These are phyloP conservation scores for Cyanoderma ruficeps DNA, from an alignment of 2,113 vertebrate genomes.

Conservation along the genomic window DNA sequence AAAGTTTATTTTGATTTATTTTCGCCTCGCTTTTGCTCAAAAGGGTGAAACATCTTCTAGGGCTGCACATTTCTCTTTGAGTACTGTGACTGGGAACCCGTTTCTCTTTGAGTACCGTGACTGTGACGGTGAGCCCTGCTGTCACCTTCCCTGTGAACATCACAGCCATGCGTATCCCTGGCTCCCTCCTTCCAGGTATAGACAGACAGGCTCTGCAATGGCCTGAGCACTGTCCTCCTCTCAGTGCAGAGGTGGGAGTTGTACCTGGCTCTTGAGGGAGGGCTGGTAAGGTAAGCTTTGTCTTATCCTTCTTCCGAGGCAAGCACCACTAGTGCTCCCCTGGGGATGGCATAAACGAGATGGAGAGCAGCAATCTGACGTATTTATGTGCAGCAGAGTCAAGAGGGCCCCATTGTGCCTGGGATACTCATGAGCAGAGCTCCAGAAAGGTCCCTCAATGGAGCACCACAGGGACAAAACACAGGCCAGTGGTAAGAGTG, in stretches of 20 bases:
- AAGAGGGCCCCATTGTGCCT: not conserved
- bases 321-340: not conserved
- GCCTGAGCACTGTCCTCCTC: not conserved
- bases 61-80: not conserved
- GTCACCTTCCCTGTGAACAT: not conserved
- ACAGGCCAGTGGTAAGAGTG: rapidly evolving
- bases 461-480: not conserved
- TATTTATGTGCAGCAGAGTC: not conserved
- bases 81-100: not conserved
- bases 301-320: not conserved
- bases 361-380: not conserved
- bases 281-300: not conserved
- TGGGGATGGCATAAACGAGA: not conserved
- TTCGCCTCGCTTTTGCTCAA: not conserved
- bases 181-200: not conserved
- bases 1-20: conserved; percentile 8
- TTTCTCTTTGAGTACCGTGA: not conserved
- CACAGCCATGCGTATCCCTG: not conserved
- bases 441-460: not conserved
- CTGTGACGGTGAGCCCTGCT: too few species aligned
- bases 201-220: not conserved
- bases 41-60: not conserved
- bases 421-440: not conserved
- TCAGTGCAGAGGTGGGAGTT: not conserved
- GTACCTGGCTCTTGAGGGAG: not conserved